Evolutionary conservation across 2,797 vertebrate species (phyloP).

Genomic region (Phoeniculus purpureus): DNA sequence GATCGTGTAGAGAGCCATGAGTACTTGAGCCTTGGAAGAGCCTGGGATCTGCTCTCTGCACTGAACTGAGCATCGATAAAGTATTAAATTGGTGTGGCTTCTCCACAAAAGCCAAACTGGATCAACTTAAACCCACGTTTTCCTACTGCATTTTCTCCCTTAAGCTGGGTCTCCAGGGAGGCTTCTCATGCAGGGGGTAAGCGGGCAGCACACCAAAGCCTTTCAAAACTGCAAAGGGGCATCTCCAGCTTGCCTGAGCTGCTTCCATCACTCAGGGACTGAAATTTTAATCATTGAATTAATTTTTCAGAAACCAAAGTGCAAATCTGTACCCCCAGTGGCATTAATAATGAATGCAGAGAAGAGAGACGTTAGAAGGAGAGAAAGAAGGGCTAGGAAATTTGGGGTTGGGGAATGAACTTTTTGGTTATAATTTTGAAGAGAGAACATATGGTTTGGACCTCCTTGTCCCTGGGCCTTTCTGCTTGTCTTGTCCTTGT

Average conservation of each 20-base stretch:
- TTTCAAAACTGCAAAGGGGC: slow-evolving; percentile 42
- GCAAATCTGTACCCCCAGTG: slow-evolving; percentile 69
- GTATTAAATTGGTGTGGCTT: neutral
- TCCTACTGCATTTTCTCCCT: neutral
- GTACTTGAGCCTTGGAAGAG: neutral
- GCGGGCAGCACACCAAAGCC: neutral
- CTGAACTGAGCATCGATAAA: neutral
- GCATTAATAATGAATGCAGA: slow-evolving; percentile 71
- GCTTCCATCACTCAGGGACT: slow-evolving; percentile 67
- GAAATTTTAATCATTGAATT: slow-evolving; percentile 80
- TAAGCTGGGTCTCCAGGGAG: neutral
- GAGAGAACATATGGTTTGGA: neutral
- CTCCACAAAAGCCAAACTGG: neutral
- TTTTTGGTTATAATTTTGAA: neutral
- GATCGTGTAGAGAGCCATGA: neutral
- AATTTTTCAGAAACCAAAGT: slow-evolving; percentile 73
- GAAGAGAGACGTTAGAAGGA: slow-evolving; percentile 42
- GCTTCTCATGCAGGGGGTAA: neutral
- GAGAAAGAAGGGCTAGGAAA: slow-evolving; percentile 12
- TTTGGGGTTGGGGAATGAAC: neutral
- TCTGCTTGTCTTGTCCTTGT: neutral
- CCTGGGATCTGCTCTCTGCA: neutral
- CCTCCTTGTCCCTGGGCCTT: neutral
- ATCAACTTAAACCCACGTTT: neutral
- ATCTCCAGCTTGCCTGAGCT: slow-evolving; percentile 46